Percentiles rank a stretch among this genome's conserved stretches.
phyloP scores from a whole-genome alignment of 2,888 invertebrate species.

The Campoplex capitator region DNA sequence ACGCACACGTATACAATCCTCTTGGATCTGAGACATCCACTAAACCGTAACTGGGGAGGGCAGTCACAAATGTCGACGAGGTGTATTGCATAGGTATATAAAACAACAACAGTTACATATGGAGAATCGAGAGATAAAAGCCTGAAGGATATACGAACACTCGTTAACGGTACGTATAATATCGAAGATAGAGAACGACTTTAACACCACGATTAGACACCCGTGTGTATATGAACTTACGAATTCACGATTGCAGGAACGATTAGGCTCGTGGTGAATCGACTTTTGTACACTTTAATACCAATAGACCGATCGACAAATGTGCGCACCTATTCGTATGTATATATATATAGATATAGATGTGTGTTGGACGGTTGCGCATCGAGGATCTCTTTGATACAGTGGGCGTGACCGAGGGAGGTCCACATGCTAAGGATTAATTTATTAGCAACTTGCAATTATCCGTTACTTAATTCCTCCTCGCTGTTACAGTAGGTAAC shows the following conservation, averaged over 20 bases:
- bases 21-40: conserved; percentile 4
- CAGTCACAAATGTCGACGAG: conserved; percentile 25
- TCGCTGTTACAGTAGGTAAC: conserved; percentile 50
- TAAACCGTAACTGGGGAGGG: conserved; percentile 32
- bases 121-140: conserved; percentile 10
- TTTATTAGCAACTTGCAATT: conserved; percentile 81
- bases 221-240: conserved; percentile 41
- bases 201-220: conserved; percentile 60
- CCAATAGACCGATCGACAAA: neutral
- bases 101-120: conserved; percentile 30
- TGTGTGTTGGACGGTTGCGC: conserved; percentile 43
- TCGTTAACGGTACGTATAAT: conserved; percentile 59
- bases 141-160: conserved; percentile 39
- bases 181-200: conserved; percentile 59
- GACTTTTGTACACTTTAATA: conserved; percentile 31
- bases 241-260: conserved; percentile 68
- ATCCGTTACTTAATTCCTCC: conserved; percentile 79
- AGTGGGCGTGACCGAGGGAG: conserved; percentile 80
- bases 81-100: conserved; percentile 19
- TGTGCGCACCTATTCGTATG: neutral
- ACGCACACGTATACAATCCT: neutral
- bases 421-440: conserved; percentile 75
- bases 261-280: conserved; percentile 74
- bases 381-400: conserved; percentile 64
- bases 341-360: neutral